Percentiles rank a stretch among this genome's conserved stretches.
Conservation (phyloP, 2,113 vertebrate species). For the Neomonachus schauinslandi region DNA sequence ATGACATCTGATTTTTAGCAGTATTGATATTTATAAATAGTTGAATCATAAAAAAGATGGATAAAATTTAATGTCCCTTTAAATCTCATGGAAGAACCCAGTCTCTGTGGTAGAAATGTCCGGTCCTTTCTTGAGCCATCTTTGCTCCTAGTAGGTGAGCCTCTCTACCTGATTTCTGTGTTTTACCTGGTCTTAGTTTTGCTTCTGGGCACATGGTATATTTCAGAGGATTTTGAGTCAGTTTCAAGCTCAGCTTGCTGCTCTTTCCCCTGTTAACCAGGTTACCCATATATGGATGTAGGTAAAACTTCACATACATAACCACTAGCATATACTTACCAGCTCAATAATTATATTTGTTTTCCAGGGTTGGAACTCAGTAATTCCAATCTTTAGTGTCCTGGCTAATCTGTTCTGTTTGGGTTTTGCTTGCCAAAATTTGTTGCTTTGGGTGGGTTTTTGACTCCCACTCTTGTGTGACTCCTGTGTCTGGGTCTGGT, state of each 20-base stretch:
- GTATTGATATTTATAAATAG: neutral
- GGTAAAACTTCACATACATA: neutral
- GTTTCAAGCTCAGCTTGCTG: neutral
- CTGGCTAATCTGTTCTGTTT: neutral
- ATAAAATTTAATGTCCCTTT: neutral
- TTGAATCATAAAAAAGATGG: neutral
- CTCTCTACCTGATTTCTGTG: neutral
- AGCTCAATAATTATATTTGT: neutral
- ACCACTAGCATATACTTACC: too few relatives aligned
- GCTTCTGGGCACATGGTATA: neutral
- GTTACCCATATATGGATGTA: neutral
- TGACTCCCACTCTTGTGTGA: neutral
- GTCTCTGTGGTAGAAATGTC: neutral
- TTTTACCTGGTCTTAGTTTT: neutral
- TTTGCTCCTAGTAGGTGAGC: neutral
- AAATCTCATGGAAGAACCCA: neutral
- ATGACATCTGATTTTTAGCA: neutral
- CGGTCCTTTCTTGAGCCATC: neutral
- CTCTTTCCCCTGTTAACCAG: neutral
- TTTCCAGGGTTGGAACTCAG: neutral
- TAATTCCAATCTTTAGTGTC: neutral
- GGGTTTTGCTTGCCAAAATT: neutral
- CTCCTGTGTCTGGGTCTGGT: neutral
- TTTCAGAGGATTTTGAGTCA: neutral
- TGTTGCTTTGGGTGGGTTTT: neutral